Evolutionary conservation across 2,888 invertebrate species (phyloP).

Genomic region (Pandemis cinnamomeana): DNA sequence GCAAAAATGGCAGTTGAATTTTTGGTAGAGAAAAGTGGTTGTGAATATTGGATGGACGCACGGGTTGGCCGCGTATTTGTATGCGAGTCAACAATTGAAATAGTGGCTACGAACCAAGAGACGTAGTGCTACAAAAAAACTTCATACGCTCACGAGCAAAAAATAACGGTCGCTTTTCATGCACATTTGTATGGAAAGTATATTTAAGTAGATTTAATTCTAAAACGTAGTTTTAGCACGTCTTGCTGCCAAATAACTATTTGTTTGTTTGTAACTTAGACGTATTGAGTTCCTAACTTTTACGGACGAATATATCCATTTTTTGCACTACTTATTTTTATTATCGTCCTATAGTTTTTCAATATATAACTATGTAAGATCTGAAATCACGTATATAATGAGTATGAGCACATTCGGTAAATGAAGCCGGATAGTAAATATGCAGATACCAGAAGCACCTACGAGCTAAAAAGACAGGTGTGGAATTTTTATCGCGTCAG

Average conservation of each 20-base stretch:
- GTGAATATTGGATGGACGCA: conserved; percentile 30
- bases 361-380: not conserved
- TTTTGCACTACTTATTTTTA: too few species aligned
- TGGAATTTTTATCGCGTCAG: conserved; percentile 34
- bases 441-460: not conserved
- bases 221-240: too few species aligned
- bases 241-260: too few species aligned
- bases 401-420: not conserved
- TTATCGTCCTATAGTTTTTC: too few species aligned
- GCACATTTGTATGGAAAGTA: too few species aligned
- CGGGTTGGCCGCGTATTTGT: conserved; percentile 16
- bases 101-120: conserved; percentile 6
- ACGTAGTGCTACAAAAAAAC: not conserved
- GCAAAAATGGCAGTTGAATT: conserved; percentile 27
- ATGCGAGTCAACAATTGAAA: conserved; percentile 29
- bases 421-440: not conserved
- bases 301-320: too few species aligned
- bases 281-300: too few species aligned
- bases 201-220: too few species aligned
- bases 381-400: not conserved
- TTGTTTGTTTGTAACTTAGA: too few species aligned
- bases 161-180: too few species aligned
- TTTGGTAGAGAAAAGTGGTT: conserved; percentile 17
- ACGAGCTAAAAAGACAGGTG: conserved; percentile 25
- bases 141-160: too few species aligned